These are phyloP conservation scores for Philopedon plagiatum DNA, from an alignment of 2,888 invertebrate genomes.

Conservation along the genomic window DNA sequence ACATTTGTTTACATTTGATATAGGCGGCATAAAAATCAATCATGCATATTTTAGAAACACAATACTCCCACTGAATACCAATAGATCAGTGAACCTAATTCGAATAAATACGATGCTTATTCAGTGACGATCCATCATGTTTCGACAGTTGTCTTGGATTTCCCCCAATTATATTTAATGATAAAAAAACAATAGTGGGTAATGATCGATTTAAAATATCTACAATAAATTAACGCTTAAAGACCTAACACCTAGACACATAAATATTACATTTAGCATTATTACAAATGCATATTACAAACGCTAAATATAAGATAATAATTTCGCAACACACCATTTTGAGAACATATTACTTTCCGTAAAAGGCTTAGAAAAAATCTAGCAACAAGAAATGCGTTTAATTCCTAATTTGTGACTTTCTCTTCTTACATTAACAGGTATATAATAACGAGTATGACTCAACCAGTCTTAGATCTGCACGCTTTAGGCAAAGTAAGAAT, in stretches of 20 bases:
- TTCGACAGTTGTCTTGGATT: background rate
- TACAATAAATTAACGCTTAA: too few relatives aligned
- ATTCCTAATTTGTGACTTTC: constrained; percentile 13
- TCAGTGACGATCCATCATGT: background rate
- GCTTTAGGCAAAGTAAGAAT: background rate
- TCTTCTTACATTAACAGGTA: constrained; percentile 10
- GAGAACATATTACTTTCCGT: background rate
- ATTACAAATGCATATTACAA: too few relatives aligned
- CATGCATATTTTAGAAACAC: constrained; percentile 5
- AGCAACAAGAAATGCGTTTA: background rate
- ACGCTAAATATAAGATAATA: background rate
- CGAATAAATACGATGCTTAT: background rate
- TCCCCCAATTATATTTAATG: background rate
- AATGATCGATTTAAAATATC: background rate
- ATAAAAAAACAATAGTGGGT: background rate
- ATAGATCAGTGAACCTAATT: constrained; percentile 3
- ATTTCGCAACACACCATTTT: background rate
- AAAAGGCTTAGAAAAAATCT: constrained; percentile 1
- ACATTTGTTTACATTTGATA: background rate
- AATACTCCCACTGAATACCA: constrained; percentile 6
- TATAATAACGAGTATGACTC: constrained; percentile 13
- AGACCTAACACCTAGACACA: too few relatives aligned
- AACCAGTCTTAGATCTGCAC: constrained; percentile 4
- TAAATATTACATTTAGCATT: too few relatives aligned
- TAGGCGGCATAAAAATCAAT: background rate